phyloP scores from a whole-genome alignment of 2,797 vertebrate species.

The Enteromius trimaculatus region DNA sequence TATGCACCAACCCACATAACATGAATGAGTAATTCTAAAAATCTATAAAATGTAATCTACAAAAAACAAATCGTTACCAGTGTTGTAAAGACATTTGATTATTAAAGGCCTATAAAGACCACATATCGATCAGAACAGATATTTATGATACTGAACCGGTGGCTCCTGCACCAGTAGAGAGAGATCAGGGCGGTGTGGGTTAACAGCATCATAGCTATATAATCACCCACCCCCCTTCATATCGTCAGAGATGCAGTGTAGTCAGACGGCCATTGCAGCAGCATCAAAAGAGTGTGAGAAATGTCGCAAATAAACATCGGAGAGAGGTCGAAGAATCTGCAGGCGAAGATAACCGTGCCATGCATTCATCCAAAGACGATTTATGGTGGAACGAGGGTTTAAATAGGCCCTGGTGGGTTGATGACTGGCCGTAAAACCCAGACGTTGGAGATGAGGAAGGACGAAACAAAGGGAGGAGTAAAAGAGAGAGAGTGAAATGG shows the following conservation, averaged over 20 bases:
- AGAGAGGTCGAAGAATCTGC: constrained; percentile 65
- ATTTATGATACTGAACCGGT: constrained; percentile 47
- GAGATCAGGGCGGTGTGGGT: constrained; percentile 62
- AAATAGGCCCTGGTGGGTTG: constrained; percentile 66
- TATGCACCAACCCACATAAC: background rate
- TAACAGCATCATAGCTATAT: constrained; percentile 48
- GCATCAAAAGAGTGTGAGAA: constrained; percentile 69
- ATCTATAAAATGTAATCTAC: constrained; percentile 13
- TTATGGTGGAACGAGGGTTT: constrained; percentile 69
- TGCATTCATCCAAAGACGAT: constrained; percentile 67
- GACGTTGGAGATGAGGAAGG: constrained; percentile 48
- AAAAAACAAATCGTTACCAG: background rate
- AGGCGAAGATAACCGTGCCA: constrained; percentile 73
- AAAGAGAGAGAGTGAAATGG: constrained; percentile 63
- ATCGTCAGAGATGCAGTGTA: constrained; percentile 57
- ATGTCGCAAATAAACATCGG: constrained; percentile 65
- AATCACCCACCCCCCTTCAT: constrained; percentile 60
- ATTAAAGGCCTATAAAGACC: constrained; percentile 32
- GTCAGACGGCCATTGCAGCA: constrained; percentile 47
- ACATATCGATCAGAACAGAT: constrained; percentile 43
- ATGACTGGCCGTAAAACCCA: constrained; percentile 75
- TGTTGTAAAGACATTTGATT: constrained; percentile 12
- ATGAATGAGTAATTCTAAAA: background rate
- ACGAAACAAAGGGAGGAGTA: constrained; percentile 59
- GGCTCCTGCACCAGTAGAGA: constrained; percentile 69